phyloP scores from a whole-genome alignment of 1,140 invertebrate species.

The Solenopsis invicta region DNA sequence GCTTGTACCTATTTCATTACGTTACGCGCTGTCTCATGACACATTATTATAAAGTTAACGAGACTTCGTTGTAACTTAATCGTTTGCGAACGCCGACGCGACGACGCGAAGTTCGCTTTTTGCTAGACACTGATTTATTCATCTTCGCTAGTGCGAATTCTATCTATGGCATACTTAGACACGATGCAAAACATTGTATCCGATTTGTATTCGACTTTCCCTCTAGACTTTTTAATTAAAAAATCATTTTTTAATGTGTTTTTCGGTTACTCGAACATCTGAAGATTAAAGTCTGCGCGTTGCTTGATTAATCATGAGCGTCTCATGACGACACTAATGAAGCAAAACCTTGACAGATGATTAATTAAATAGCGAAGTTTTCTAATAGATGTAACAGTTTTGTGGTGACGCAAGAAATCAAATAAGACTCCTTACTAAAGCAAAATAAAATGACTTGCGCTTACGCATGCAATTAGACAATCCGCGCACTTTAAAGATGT shows the following conservation, averaged over 20 bases:
- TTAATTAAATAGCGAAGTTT: constrained; percentile 33
- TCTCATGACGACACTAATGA: constrained; percentile 2
- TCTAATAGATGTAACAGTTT: neutral
- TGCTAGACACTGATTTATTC: neutral
- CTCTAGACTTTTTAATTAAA: neutral
- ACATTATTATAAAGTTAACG: constrained; percentile 8
- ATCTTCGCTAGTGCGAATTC: no score
- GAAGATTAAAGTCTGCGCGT: neutral
- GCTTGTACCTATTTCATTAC: constrained; percentile 11
- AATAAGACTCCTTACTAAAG: constrained; percentile 13
- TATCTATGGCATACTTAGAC: no score
- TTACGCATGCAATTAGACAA: neutral
- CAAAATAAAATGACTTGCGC: neutral
- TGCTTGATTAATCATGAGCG: constrained; percentile 17
- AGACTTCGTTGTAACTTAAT: neutral
- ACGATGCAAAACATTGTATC: neutral
- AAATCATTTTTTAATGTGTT: neutral
- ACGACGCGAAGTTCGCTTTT: neutral
- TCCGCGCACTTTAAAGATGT: neutral
- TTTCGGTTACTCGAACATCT: neutral
- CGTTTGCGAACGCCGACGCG: neutral
- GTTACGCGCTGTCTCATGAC: neutral
- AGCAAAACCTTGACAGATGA: constrained; percentile 6
- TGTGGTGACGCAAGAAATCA: constrained; percentile 2
- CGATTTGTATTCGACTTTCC: neutral